phyloP scores from a whole-genome alignment of 2,797 vertebrate species.

The Mus spretus region DNA sequence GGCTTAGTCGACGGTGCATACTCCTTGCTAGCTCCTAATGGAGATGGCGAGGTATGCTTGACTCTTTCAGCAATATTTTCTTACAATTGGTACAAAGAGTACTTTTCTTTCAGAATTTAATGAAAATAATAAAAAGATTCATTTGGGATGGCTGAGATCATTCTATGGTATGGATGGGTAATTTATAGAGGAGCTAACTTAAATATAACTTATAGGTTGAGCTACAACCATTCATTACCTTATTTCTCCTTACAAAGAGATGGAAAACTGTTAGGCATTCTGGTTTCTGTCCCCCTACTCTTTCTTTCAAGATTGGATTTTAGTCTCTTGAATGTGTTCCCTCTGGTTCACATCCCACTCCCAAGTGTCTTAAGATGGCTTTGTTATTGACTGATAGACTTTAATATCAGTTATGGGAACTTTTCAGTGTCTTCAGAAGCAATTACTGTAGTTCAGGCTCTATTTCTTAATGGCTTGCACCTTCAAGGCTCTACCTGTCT shows the following conservation, averaged over 20 bases:
- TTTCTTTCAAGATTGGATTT: conserved; percentile 53
- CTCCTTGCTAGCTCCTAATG: not conserved
- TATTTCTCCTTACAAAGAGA: conserved; percentile 55
- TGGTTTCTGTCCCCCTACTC: conserved; percentile 27
- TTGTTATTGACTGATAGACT: conserved; percentile 21
- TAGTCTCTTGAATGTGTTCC: conserved; percentile 44
- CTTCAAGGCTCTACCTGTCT: conserved; percentile 22
- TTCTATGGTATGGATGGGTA: conserved; percentile 28
- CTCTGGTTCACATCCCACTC: not conserved
- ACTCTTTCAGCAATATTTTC: conserved; percentile 52
- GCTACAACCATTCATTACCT: conserved; percentile 23
- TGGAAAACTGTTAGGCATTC: conserved; percentile 14
- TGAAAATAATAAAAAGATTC: conserved; percentile 60
- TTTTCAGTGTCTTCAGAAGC: not conserved
- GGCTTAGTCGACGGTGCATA: not conserved
- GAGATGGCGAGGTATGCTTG: not conserved
- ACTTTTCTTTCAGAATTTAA: conserved; percentile 45
- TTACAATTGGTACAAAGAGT: conserved; percentile 23
- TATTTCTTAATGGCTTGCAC: conserved; percentile 44
- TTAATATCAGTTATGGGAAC: conserved; percentile 54
- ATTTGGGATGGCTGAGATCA: conserved; percentile 53
- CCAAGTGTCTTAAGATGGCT: conserved; percentile 41
- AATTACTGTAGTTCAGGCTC: conserved; percentile 25
- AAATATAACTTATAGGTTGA: conserved; percentile 56
- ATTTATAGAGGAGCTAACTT: conserved; percentile 64